Conservation (phyloP, 2,888 invertebrate genomes). For the Cheilosia scutellata region DNA sequence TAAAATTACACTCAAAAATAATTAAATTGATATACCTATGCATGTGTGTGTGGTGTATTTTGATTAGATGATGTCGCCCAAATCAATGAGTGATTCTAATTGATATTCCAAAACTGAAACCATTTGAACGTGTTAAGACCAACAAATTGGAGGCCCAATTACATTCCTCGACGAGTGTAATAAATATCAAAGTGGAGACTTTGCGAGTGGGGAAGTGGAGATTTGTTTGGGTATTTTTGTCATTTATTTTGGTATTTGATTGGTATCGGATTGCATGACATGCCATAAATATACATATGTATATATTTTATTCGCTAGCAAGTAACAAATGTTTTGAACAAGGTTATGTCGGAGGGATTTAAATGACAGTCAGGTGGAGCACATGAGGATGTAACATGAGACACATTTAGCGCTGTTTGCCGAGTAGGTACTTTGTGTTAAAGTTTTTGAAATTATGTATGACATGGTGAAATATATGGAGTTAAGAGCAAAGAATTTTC, state of each 20-base stretch:
- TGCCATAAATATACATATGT: neutral
- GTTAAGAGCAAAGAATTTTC: too few relatives aligned
- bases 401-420: too few relatives aligned
- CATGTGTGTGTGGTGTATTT: neutral
- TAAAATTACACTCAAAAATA: conserved; percentile 8
- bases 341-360: neutral
- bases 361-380: too few relatives aligned
- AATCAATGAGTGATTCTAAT: conserved; percentile 26
- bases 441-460: too few relatives aligned
- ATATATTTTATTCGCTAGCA: neutral
- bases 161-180: conserved; percentile 11
- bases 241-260: neutral
- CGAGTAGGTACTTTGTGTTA: too few relatives aligned
- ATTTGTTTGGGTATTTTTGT: conserved; percentile 16
- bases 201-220: conserved; percentile 8
- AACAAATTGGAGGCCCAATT: conserved; percentile 26
- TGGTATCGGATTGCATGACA: neutral
- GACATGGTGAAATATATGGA: too few relatives aligned
- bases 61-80: conserved; percentile 26
- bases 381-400: too few relatives aligned
- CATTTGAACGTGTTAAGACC: conserved; percentile 26
- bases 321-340: neutral
- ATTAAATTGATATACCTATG: neutral
- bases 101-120: conserved; percentile 54
- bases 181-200: neutral